These are phyloP conservation scores for Pampusana beccarii DNA, from an alignment of 2,113 vertebrate genomes.

Conservation along the genomic window DNA sequence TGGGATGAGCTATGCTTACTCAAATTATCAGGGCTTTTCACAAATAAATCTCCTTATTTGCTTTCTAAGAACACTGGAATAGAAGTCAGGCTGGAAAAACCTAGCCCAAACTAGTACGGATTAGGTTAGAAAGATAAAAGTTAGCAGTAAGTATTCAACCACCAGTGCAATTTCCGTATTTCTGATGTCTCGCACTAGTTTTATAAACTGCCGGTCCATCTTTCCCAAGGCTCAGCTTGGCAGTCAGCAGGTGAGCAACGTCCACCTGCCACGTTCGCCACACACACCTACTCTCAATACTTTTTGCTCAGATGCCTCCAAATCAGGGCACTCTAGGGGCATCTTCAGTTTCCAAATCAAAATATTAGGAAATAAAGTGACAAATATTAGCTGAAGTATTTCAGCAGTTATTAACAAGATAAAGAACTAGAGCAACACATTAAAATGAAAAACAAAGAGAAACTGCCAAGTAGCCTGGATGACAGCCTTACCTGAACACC, in stretches of 20 bases:
- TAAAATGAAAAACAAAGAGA: background rate
- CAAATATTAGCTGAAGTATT: background rate
- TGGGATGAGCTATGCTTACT: background rate
- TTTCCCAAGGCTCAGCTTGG: background rate
- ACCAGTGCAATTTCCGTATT: background rate
- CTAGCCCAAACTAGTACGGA: background rate
- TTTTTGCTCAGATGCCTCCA: background rate
- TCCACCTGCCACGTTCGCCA: background rate
- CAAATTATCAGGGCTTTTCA: background rate
- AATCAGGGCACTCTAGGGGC: background rate
- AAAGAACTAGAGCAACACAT: background rate
- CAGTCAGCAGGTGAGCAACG: background rate
- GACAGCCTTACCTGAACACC: background rate
- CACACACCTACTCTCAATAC: background rate
- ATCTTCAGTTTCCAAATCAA: background rate
- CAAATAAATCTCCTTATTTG: background rate
- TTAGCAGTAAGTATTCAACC: background rate
- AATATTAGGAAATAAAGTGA: background rate
- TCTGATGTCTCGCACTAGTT: background rate
- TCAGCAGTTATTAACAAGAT: background rate
- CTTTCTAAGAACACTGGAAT: background rate
- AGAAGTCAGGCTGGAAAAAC: slow-evolving; percentile 11
- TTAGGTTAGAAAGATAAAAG: background rate
- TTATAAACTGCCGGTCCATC: background rate
- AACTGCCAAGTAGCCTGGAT: background rate